Conservation (phyloP, 1,140 invertebrate species). For the Sinella curviseta region DNA sequence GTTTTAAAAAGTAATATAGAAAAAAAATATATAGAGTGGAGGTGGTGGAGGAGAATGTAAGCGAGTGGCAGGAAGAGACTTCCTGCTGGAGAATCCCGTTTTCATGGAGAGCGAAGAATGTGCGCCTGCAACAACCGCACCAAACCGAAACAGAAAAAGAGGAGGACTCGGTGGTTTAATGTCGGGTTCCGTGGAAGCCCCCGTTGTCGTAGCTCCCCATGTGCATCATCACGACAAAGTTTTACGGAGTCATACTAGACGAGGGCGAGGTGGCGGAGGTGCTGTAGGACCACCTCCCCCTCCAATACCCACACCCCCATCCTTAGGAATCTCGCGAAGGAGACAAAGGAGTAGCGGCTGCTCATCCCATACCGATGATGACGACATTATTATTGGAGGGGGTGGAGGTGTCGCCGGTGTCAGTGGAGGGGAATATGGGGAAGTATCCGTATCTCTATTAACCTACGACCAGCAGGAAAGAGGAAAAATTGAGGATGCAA, state of each 20-base stretch:
- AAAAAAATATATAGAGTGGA: neutral
- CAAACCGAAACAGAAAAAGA: neutral
- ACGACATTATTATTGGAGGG: too few species aligned
- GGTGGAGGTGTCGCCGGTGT: too few species aligned
- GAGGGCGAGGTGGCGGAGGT: neutral
- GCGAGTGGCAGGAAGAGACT: neutral
- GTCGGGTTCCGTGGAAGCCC: neutral
- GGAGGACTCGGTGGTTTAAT: too few species aligned
- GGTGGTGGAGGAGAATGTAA: neutral
- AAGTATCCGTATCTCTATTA: neutral
- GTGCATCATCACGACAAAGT: neutral
- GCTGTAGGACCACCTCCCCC: neutral
- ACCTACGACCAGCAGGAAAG: neutral
- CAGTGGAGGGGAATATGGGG: neutral
- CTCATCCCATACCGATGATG: neutral
- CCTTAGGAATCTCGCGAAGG: neutral
- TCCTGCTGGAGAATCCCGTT: neutral
- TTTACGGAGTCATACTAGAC: neutral
- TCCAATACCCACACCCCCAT: neutral
- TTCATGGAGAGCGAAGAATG: neutral
- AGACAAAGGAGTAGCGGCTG: neutral
- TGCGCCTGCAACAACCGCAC: neutral
- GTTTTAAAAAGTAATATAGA: too few species aligned
- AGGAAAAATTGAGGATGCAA: neutral
- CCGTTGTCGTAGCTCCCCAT: neutral